Evolutionary conservation across 1,140 invertebrate genomes (phyloP).

Genomic region (Drosophila jambulina): DNA sequence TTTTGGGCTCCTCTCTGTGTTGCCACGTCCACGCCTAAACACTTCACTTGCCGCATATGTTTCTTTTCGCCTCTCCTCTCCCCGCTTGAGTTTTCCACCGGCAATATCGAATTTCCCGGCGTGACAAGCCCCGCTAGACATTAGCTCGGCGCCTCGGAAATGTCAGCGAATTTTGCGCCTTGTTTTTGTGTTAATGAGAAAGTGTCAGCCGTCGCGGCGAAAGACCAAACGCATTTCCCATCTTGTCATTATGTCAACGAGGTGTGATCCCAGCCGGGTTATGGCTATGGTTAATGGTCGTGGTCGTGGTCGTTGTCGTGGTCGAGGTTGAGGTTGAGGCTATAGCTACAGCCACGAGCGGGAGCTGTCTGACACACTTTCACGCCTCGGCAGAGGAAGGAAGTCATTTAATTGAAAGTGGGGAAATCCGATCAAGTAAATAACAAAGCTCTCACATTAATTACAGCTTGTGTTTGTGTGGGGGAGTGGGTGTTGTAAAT

Average conservation of each 20-base stretch:
- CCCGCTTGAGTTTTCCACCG: conserved; percentile 6
- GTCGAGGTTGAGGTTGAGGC: neutral
- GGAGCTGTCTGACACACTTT: conserved; percentile 60
- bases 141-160: conserved; percentile 65
- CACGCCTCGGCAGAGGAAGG: conserved; percentile 11
- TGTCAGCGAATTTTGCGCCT: conserved; percentile 44
- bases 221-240: conserved; percentile 70
- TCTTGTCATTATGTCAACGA: conserved; percentile 65
- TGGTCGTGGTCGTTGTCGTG: neutral
- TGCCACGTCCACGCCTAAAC: conserved; percentile 69
- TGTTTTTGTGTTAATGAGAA: conserved; percentile 72
- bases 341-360: conserved; percentile 14
- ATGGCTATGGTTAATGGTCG: conserved; percentile 20
- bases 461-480: conserved; percentile 25
- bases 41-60: conserved; percentile 73
- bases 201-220: conserved; percentile 73
- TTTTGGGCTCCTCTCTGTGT: conserved; percentile 29
- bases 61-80: conserved; percentile 44
- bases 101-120: conserved; percentile 14
- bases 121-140: conserved; percentile 38
- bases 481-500: neutral
- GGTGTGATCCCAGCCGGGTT: conserved; percentile 51
- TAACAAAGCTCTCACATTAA: conserved; percentile 13
- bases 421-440: conserved; percentile 15
- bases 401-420: conserved; percentile 36